Evolutionary conservation across 1,140 invertebrate genomes (phyloP), one percentile per base, ranked within the genome.

Genomic region (Zaprionus camerounensis): DNA sequence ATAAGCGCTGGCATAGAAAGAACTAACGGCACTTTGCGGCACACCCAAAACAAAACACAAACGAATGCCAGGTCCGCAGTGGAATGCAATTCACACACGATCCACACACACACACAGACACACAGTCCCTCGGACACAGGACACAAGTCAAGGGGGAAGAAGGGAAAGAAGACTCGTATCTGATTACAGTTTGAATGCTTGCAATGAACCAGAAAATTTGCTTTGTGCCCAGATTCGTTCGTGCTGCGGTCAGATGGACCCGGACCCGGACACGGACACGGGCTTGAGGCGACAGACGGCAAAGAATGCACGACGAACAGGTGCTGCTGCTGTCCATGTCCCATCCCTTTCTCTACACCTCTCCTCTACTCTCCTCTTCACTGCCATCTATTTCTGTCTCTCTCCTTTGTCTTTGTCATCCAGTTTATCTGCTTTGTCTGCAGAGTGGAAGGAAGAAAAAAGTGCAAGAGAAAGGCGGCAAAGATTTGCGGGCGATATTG

Each of bases 151-250:
- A 6, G n/a, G 38, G 24, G 49, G 41, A 15, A 20, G 36, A 26
- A 17, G 53, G 24, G 4, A 17, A 34, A 12, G 24, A 72, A 67
- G 65, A 49, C 62, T 79, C 55, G 77, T 83, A 87, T 87, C 83
- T 83, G 83, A 87, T 87, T 87, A 87, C 83, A 87, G 64, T 87
- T 87, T 87, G 83, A 87, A 87, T 87, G 80, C 77, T 51, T 81
- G 84, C 83, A 87, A 87, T 87, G 83, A 87, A 87, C 83, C 83
- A 87, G 84, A 87, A 87, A 87, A 87, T 87, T 80, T 70, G 63
- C 78, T 70, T 86, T 74, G 69, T 78, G 57, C 63, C 56, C 36
- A 55, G 66, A 75, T 85, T 75, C 62, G 68, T 76, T 80, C 63
- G 72, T 72, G 71, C 82, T 85, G 71, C 71, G 70, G 78, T 55